A percentile compares a stretch with the other conserved stretches of the same genome.
Conservation (phyloP, 2,113 vertebrate genomes). For the Paramisgurnus dabryanus region DNA sequence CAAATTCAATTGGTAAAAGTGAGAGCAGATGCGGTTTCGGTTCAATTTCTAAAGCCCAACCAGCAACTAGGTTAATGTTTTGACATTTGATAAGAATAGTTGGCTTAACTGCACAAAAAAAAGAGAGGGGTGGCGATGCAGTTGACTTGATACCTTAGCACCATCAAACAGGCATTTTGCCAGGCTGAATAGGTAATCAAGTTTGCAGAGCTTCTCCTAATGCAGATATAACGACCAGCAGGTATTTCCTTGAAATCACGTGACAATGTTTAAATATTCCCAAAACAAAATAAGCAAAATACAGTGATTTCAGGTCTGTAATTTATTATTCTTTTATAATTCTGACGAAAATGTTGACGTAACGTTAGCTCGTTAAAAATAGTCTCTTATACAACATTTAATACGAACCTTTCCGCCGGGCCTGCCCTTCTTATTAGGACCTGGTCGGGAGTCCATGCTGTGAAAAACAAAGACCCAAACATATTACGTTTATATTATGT, state of each 20-base stretch:
- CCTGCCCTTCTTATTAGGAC: conserved; percentile 53
- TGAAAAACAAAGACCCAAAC: neutral
- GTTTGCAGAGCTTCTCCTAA: neutral
- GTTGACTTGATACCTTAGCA: neutral
- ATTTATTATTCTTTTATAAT: too few relatives aligned
- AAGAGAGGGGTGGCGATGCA: neutral
- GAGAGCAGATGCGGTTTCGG: neutral
- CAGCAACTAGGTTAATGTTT: neutral
- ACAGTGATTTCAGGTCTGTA: too few relatives aligned
- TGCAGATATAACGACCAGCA: too few relatives aligned
- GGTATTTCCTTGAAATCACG: neutral
- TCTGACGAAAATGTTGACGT: too few relatives aligned
- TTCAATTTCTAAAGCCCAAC: neutral
- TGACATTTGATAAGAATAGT: neutral
- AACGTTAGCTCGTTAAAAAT: too few relatives aligned
- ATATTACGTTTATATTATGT: too few relatives aligned
- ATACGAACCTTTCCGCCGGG: conserved; percentile 53
- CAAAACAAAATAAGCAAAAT: too few relatives aligned
- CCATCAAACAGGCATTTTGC: neutral
- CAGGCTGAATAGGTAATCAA: neutral
- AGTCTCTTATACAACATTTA: neutral
- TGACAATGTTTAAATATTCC: too few relatives aligned
- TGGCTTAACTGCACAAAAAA: neutral
- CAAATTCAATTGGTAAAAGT: neutral
- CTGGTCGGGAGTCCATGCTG: conserved; percentile 42